These are phyloP conservation scores for Drosophila simulans DNA, from an alignment of 1,140 invertebrate species.

Conservation along the genomic window DNA sequence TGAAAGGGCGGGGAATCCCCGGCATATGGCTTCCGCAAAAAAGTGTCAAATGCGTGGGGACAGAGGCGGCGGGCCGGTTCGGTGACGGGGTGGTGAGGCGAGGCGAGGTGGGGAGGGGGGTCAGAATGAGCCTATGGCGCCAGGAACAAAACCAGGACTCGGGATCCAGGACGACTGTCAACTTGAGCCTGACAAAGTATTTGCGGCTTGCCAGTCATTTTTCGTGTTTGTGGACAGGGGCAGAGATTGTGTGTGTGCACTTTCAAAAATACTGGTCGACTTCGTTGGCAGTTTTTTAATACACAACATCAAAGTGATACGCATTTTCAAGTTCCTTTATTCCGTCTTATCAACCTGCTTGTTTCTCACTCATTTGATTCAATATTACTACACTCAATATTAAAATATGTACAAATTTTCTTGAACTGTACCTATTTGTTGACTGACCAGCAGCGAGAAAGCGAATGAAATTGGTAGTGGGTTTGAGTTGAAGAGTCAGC, in stretches of 20 bases:
- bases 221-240: conserved; percentile 32
- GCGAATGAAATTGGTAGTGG: neutral
- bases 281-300: neutral
- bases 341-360: too few species aligned
- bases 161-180: conserved; percentile 69
- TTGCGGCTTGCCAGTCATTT: conserved; percentile 80
- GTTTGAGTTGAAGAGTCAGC: conserved; percentile 27
- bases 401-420: neutral
- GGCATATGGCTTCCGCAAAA: conserved; percentile 49
- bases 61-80: neutral
- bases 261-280: neutral
- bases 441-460: neutral
- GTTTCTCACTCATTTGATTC: too few species aligned
- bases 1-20: neutral
- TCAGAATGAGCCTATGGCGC: conserved; percentile 36
- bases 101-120: neutral
- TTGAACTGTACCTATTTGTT: neutral
- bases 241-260: conserved; percentile 4
- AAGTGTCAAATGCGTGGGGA: conserved; percentile 72
- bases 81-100: too few species aligned
- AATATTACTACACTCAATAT: too few species aligned
- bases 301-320: too few species aligned
- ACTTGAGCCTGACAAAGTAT: conserved; percentile 82
- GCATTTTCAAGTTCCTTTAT: too few species aligned
- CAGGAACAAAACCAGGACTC: conserved; percentile 18